phyloP scores from a whole-genome alignment of 2,797 vertebrate species.

The Valencia hispanica region DNA sequence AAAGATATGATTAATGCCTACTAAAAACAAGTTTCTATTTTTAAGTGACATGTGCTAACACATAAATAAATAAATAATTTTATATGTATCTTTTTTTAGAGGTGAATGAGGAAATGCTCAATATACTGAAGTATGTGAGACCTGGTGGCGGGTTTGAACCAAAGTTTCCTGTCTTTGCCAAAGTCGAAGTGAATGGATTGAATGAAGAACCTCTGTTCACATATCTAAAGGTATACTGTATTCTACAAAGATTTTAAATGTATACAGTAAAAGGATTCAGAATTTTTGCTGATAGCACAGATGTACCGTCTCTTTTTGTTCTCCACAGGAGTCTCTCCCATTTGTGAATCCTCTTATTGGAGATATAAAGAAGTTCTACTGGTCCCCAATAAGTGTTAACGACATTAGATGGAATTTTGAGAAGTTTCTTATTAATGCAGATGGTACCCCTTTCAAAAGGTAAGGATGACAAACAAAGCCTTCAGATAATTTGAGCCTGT shows the following conservation, averaged over 20 bases:
- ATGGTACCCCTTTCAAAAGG: constrained; percentile 81
- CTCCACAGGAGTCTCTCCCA: constrained; percentile 74
- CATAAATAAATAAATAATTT: constrained; percentile 2
- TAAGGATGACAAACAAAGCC: constrained; percentile 38
- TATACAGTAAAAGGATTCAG: neutral
- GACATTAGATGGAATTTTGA: constrained; percentile 88
- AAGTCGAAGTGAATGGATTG: constrained; percentile 82
- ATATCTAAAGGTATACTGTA: constrained; percentile 79
- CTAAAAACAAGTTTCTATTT: neutral
- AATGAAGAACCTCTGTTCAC: constrained; percentile 81
- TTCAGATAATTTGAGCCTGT: constrained; percentile 7
- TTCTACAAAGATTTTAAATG: neutral
- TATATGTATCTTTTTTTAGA: constrained; percentile 62
- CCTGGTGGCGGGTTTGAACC: constrained; percentile 81
- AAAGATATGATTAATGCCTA: neutral
- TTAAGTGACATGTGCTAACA: neutral
- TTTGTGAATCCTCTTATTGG: constrained; percentile 83
- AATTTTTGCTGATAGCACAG: neutral
- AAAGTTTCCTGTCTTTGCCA: constrained; percentile 82
- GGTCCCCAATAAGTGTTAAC: constrained; percentile 82
- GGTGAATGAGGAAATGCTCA: constrained; percentile 80
- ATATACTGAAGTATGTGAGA: constrained; percentile 80
- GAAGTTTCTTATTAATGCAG: constrained; percentile 80
- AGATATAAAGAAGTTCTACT: constrained; percentile 82
- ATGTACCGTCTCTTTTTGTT: constrained; percentile 14